Evolutionary conservation across 2,888 invertebrate genomes (phyloP).

Genomic region (Trissolcus japonicus): DNA sequence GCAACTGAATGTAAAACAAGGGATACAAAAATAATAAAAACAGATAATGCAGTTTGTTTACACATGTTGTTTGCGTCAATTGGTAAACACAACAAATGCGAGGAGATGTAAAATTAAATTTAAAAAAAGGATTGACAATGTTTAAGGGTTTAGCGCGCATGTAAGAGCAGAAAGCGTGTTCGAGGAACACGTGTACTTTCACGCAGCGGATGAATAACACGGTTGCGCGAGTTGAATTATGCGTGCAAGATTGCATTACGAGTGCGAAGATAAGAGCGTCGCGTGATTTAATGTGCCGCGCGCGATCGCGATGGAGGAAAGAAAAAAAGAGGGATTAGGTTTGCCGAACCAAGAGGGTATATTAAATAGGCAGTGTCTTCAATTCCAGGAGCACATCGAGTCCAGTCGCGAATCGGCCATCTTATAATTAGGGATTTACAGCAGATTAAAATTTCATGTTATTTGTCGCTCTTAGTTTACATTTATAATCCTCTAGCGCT

Average conservation of each 20-base stretch:
- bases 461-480: constrained; percentile 14
- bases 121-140: too few species aligned
- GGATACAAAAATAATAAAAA: too few species aligned
- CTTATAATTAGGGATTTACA: constrained; percentile 26
- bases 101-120: too few species aligned
- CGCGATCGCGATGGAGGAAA: background rate
- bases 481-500: constrained; percentile 26
- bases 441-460: constrained; percentile 37
- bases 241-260: constrained; percentile 48
- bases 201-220: constrained; percentile 45
- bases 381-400: too few species aligned
- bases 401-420: constrained; percentile 7
- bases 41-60: too few species aligned
- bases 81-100: too few species aligned
- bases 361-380: too few species aligned
- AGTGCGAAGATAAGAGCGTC: constrained; percentile 45
- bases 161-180: constrained; percentile 12
- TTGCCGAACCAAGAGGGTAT: background rate
- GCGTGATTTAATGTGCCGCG: constrained; percentile 41
- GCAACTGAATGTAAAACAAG: too few species aligned
- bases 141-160: too few species aligned
- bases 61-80: too few species aligned
- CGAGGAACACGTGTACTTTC: constrained; percentile 53
- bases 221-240: constrained; percentile 48
- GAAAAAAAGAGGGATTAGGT: background rate